Evolutionary conservation across 2,888 invertebrate genomes (phyloP).

Genomic region (Selenia dentaria): DNA sequence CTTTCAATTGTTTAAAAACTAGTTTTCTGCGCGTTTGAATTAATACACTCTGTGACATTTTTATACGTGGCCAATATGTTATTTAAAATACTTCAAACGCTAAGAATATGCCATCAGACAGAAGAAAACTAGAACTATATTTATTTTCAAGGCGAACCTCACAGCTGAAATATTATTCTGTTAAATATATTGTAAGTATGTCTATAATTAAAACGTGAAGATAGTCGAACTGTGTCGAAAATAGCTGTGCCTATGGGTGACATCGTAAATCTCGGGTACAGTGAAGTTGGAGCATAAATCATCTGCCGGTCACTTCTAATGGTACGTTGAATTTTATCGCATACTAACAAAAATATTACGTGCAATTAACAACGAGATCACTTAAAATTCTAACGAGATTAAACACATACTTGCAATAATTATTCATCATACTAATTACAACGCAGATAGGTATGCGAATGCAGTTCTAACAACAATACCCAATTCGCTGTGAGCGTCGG

Average conservation of each 20-base stretch:
- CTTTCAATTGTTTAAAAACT: no score
- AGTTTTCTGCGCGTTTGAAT: no score
- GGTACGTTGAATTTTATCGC: conserved; percentile 74
- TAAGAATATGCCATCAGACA: conserved; percentile 18
- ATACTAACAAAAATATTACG: conserved; percentile 67
- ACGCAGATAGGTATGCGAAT: conserved; percentile 1
- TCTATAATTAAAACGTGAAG: conserved; percentile 79
- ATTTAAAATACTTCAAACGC: conserved; percentile 26
- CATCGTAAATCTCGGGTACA: conserved; percentile 77
- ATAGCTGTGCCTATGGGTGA: conserved; percentile 65
- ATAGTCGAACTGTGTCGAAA: conserved; percentile 73
- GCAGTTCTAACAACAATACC: conserved; percentile 37
- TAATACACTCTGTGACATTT: conserved; percentile 20
- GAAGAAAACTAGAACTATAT: conserved; percentile 51
- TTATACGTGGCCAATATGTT: conserved; percentile 29
- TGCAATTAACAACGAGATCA: conserved; percentile 57
- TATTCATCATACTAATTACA: conserved; percentile 7
- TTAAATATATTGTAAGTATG: conserved; percentile 57
- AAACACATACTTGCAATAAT: conserved; percentile 9
- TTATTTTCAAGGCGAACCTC: conserved; percentile 60
- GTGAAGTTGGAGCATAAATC: conserved; percentile 73
- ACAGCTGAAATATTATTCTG: conserved; percentile 67
- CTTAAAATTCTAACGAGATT: conserved; percentile 37
- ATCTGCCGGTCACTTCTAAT: conserved; percentile 62
- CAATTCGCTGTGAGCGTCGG: conserved; percentile 45